Conservation (phyloP, 2,113 vertebrate genomes). For the Toxotes jaculatrix region DNA sequence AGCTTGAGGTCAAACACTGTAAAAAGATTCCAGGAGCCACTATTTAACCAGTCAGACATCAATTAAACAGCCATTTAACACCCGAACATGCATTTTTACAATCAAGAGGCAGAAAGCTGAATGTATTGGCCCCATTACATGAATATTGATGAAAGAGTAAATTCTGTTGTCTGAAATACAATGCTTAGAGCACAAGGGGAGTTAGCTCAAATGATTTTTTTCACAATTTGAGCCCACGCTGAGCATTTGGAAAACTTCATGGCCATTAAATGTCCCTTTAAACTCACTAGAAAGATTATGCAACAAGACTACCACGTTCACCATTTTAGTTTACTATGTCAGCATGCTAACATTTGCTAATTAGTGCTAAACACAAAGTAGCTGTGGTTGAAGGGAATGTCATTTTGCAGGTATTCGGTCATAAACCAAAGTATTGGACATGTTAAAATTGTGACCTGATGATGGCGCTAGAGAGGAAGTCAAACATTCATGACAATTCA, state of each 20-base stretch:
- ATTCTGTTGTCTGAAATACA: conserved; percentile 48
- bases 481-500: neutral
- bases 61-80: conserved; percentile 66
- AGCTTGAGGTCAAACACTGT: conserved; percentile 58
- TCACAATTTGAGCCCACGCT: conserved; percentile 15
- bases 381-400: neutral
- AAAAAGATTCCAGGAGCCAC: conserved; percentile 52
- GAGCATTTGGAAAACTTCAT: conserved; percentile 8
- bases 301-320: neutral
- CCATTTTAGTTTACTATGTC: neutral
- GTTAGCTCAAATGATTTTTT: conserved; percentile 28
- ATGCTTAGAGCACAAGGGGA: conserved; percentile 32
- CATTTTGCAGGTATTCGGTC: neutral
- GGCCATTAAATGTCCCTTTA: conserved; percentile 32
- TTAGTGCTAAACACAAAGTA: neutral
- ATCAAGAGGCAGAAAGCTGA: conserved; percentile 43
- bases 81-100: conserved; percentile 63
- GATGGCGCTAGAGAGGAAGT: neutral
- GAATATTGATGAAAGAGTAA: conserved; percentile 65
- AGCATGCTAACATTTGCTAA: neutral
- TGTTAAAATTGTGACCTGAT: neutral
- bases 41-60: conserved; percentile 54
- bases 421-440: neutral
- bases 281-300: conserved; percentile 20
- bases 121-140: conserved; percentile 56